Base-by-base conservation (phyloP, 2,888 invertebrate species). In the Pachydiplax longipennis region DNA sequence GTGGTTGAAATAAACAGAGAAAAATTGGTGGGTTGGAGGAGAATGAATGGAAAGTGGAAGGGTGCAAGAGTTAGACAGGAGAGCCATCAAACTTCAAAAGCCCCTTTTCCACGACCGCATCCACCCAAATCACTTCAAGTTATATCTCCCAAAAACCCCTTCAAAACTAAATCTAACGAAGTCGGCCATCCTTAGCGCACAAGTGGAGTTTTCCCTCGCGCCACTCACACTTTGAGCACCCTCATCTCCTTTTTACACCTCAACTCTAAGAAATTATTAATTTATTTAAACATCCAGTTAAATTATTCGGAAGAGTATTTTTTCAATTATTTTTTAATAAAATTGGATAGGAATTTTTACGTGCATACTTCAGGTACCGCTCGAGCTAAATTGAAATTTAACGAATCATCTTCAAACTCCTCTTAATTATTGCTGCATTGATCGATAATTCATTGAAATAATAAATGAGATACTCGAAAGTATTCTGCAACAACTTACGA, bases 71-170 rank as follows among this genome's bases (percentile, higher is more conserved):
- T n/a, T 81, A 44, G 81, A 18, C 37, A 44, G 81, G 37, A 61
- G 25, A 87, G 61, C 87, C 87, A 87, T 87, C 87, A 87, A 83
- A 87, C 37, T 87, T 87, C 65, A 87, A 87, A 87, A 87, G 65
- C 37, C 6, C 37, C 61, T 35, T 83, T 73, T 22, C 58, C 53
- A 48, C 58, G 87, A 40, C 87, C 87, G 37, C 61, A 87, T 87
- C 87, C 40, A 53, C 48, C 58, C 87, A 58, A 61, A 87, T 87
- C 87, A 65, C 87, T 87, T 87, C 61, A 37, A n/a, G 61, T 37
- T 37, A 58, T 61, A 87, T 87, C 58, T 87, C 61, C 35, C 87
- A 87, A 58, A 58, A 87, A 44, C 61, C 61, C 61, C 37, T 61
- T 65, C 87, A 65, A 48, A 65, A 87, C 61, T 87, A 87, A 87